phyloP scores from a whole-genome alignment of 2,888 invertebrate genomes.

The Isoperla grammatica region DNA sequence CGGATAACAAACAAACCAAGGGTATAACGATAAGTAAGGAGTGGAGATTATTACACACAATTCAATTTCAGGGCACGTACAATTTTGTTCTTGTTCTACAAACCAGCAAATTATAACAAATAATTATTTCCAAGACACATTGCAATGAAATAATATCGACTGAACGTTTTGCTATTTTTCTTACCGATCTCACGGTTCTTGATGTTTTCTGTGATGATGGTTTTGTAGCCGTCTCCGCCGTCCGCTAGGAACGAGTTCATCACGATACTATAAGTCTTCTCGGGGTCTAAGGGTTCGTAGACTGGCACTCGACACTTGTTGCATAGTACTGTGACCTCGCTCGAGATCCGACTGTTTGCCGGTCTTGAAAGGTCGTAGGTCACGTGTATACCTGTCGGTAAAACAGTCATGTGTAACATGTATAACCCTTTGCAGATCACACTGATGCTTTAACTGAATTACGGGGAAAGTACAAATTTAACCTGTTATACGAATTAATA shows the following conservation, averaged over 20 bases:
- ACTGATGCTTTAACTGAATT: neutral
- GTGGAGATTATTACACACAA: too few relatives aligned
- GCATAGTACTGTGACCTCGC: constrained; percentile 51
- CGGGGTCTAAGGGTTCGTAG: constrained; percentile 53
- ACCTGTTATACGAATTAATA: too few relatives aligned
- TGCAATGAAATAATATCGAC: too few relatives aligned
- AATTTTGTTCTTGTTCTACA: too few relatives aligned
- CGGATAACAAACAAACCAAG: too few relatives aligned
- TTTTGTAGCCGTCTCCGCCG: constrained; percentile 63
- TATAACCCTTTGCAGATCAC: neutral
- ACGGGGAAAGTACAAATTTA: too few relatives aligned
- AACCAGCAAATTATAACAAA: too few relatives aligned
- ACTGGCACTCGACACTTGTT: constrained; percentile 57
- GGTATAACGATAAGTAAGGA: too few relatives aligned
- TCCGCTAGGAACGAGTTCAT: constrained; percentile 55
- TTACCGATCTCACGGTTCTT: constrained; percentile 24
- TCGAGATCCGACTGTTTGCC: constrained; percentile 52
- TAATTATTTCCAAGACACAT: too few relatives aligned
- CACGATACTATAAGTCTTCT: constrained; percentile 56
- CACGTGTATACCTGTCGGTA: constrained; percentile 51
- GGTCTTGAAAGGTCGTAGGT: constrained; percentile 57
- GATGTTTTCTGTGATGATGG: constrained; percentile 26
- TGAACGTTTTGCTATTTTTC: too few relatives aligned
- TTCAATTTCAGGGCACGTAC: too few relatives aligned
- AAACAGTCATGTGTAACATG: constrained; percentile 32